Evolutionary conservation across 2,888 invertebrate species (phyloP).

Genomic region (Sphaerophoria taeniata): DNA sequence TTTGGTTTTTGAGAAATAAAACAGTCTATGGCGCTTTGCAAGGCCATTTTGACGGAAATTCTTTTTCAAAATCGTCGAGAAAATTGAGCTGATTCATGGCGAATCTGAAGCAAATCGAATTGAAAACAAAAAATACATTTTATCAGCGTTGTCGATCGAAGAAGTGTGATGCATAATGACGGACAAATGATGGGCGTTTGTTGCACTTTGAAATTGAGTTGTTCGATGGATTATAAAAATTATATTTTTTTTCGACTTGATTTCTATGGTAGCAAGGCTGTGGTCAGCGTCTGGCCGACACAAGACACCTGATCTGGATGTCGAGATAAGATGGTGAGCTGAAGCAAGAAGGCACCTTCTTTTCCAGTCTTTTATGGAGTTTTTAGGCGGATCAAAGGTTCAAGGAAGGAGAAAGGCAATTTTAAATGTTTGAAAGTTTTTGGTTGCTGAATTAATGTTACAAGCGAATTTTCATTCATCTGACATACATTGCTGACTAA

Average conservation of each 20-base stretch:
- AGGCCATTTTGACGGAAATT: conserved; percentile 44
- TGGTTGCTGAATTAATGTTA: too few relatives aligned
- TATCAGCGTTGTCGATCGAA: conserved; percentile 59
- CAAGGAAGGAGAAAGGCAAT: too few relatives aligned
- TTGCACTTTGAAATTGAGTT: conserved; percentile 50
- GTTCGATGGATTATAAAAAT: conserved; percentile 15
- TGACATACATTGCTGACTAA: too few relatives aligned
- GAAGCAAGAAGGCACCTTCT: not conserved
- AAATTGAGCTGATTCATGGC: conserved; percentile 67
- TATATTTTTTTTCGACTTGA: not conserved
- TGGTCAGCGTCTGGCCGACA: conserved; percentile 10
- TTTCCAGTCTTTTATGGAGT: too few relatives aligned
- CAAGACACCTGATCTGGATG: conserved; percentile 49
- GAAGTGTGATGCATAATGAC: conserved; percentile 59
- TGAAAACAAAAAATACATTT: conserved; percentile 39
- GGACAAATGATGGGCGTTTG: conserved; percentile 71
- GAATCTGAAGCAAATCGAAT: conserved; percentile 64
- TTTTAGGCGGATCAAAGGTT: too few relatives aligned
- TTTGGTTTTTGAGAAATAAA: conserved; percentile 25
- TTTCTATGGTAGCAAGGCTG: not conserved
- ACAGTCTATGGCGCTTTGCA: conserved; percentile 31
- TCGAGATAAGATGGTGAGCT: conserved; percentile 48
- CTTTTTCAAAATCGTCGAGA: conserved; percentile 28
- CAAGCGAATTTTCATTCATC: too few relatives aligned
- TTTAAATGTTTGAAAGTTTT: too few relatives aligned